A percentile compares a stretch with the other conserved stretches of the same genome.
These are phyloP conservation scores for Pomatorhinus ruficollis DNA, from an alignment of 2,113 vertebrate genomes.

Conservation along the genomic window DNA sequence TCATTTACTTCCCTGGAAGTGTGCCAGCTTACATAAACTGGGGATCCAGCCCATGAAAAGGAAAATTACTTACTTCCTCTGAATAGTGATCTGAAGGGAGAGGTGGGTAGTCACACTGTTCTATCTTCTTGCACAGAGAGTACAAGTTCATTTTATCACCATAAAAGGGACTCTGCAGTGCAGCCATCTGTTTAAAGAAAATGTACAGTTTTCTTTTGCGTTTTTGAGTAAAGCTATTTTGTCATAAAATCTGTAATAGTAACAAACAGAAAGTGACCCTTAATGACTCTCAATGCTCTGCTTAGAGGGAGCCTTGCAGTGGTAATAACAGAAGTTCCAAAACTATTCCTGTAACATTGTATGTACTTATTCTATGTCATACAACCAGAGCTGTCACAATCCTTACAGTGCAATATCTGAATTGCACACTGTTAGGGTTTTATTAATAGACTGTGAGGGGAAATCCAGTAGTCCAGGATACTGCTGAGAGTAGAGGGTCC, in stretches of 20 bases:
- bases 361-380: background rate
- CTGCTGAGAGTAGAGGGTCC: background rate
- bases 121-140: conserved; percentile 99
- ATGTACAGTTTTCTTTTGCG: background rate
- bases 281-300: background rate
- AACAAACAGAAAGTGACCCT: background rate
- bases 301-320: background rate
- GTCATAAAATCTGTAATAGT: background rate
- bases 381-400: background rate
- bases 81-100: conserved; percentile 99
- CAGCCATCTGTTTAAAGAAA: conserved; percentile 88
- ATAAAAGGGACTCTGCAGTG: conserved; percentile 97
- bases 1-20: background rate
- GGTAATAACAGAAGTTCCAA: background rate
- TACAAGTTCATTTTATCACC: conserved; percentile 99
- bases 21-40: background rate
- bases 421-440: background rate
- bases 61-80: conserved; percentile 84
- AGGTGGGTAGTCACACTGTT: conserved; percentile 98
- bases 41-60: background rate
- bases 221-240: background rate
- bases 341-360: background rate
- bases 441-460: background rate
- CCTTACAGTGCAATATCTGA: background rate
- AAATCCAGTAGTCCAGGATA: background rate